Conservation (phyloP, 2,113 vertebrate genomes). For the Spea bombifrons region DNA sequence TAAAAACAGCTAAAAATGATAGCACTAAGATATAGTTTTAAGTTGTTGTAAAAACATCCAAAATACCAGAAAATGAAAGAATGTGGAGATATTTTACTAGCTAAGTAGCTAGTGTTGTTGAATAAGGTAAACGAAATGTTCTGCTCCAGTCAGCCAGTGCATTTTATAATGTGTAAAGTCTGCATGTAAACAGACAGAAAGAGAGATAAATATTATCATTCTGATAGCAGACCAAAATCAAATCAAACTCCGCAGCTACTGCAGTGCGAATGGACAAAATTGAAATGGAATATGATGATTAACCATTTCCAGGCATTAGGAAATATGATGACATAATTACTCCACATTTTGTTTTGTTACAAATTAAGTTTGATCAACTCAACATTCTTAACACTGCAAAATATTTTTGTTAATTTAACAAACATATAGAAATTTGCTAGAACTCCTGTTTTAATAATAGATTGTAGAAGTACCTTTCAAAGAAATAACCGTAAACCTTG, state of each 20-base stretch:
- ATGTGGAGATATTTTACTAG: neutral
- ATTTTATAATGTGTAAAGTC: conserved; percentile 15
- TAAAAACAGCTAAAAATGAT: neutral
- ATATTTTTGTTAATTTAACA: too few relatives aligned
- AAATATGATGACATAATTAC: neutral
- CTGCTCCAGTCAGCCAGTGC: neutral
- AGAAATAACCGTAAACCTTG: too few relatives aligned
- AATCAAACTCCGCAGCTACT: conserved; percentile 13
- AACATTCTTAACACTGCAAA: too few relatives aligned
- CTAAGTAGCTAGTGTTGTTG: neutral
- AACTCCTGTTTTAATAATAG: too few relatives aligned
- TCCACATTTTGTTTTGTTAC: neutral
- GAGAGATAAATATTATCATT: conserved; percentile 38
- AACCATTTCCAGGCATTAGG: conserved; percentile 24
- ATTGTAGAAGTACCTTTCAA: too few relatives aligned
- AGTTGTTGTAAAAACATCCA: neutral
- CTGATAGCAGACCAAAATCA: neutral
- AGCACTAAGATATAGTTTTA: neutral
- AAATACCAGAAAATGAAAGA: neutral
- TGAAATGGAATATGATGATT: conserved; percentile 8
- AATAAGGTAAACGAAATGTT: neutral
- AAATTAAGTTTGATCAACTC: too few relatives aligned
- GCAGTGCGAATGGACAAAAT: neutral
- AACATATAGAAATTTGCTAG: too few relatives aligned
- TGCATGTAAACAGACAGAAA: conserved; percentile 18